These are phyloP conservation scores for Hassar affinis DNA, from an alignment of 2,113 vertebrate species.

Conservation along the genomic window DNA sequence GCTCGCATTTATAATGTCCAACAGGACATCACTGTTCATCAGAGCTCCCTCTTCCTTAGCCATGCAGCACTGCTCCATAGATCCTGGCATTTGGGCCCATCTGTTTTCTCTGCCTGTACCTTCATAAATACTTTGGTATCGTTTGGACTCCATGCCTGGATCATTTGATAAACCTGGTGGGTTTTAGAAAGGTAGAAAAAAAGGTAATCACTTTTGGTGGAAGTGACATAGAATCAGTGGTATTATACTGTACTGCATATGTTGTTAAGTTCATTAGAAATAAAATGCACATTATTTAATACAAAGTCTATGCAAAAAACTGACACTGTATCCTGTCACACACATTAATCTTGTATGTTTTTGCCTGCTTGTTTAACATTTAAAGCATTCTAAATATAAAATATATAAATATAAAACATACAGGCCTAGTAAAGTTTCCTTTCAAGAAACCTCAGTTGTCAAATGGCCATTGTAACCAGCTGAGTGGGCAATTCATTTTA, in stretches of 20 bases:
- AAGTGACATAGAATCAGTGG: neutral
- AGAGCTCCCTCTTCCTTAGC: constrained; percentile 77
- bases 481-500: neutral
- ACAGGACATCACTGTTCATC: constrained; percentile 79
- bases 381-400: too few relatives aligned
- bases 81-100: constrained; percentile 86
- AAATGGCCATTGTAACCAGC: neutral
- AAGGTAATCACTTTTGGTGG: constrained; percentile 13
- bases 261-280: neutral
- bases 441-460: neutral
- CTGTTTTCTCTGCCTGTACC: constrained; percentile 86
- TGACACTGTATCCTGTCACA: neutral
- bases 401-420: neutral
- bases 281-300: neutral
- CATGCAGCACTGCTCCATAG: constrained; percentile 75
- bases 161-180: constrained; percentile 73
- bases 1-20: constrained; percentile 83
- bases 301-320: neutral
- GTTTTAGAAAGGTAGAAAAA: constrained; percentile 31
- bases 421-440: neutral
- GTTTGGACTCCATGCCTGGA: constrained; percentile 94
- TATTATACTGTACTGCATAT: neutral
- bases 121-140: constrained; percentile 92
- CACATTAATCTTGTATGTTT: neutral
- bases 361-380: constrained; percentile 17